Base-by-base conservation (phyloP, 92 coral and sea anemone species). In the Zoanthus solanderi region DNA sequence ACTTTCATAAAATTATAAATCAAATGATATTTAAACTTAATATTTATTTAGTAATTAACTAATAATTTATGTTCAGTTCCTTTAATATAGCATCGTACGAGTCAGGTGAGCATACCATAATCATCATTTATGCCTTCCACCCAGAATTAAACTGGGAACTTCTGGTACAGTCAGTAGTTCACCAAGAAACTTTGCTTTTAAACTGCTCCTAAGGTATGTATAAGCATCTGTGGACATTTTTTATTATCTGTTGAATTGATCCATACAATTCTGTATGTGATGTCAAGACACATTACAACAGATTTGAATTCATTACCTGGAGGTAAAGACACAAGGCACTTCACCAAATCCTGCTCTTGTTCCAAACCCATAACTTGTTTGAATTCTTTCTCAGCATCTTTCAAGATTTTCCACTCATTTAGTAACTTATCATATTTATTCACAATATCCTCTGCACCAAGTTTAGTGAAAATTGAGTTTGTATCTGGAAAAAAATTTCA, bases 391-490 rank as follows among this genome's bases (percentile, higher is more conserved):
- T 97, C 99, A 3, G 96, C 91, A 92, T 95, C 98, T 71, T 97
- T 96, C 61, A 96, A 78, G 66, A 83, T 69, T 85, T 97, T 97
- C 99, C 99, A 97, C 66, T 95, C 94, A 65, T 88, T 92, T 63
- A 97, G 81, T 47, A 97, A 88, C 61, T 84, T 95, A 76, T 95
- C 94, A 84, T 95, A 97, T 42, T 98, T 88, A 52, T 68, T 67
- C 15, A 97, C 98, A 90, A 97, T 95, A 87, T 95, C 98, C 57
- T 76, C 91, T 84, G 98, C 97, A 60, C 99, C 99, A 83, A 97
- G 98, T 76, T 92, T 92, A 71, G 88, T 91, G 71, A 97, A 95
- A 54, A 95, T 79, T 29, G 91, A 91, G 88, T 93, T 95, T 86
- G 98, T 97, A 82, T 97, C 99, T 97, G 84, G 45, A 82, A 14